Base-by-base conservation (phyloP, 1,140 invertebrate species). In the Drosophila pruinosa region DNA sequence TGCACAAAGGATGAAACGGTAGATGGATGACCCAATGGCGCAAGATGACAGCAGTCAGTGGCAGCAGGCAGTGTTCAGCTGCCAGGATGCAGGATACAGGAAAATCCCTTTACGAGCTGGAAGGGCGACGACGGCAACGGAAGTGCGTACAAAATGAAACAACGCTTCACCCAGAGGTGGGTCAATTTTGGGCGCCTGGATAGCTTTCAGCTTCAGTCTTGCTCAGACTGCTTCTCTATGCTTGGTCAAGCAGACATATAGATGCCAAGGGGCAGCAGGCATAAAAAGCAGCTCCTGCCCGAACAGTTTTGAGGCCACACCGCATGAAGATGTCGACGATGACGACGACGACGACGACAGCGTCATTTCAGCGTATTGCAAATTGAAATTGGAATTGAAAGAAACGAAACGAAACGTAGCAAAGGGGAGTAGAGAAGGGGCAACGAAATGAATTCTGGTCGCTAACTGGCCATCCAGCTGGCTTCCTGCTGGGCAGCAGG, bases 91-190 rank as follows among this genome's bases (percentile, higher is more conserved):
- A 75, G 68, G 74, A 82, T 68, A 88, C 83, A 81, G 82, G 75
- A 88, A 88, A 83, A 88, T 88, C 83, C 83, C 82, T 88, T 88
- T 88, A 88, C 83, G 82, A 88, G 61, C 78, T 28, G 52, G 52
- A 50, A 50, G 36, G 38, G 47, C 22, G 15, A n/a, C 50, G 3
- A 41, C 39, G 56, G 54, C 31, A 83, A 50, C 80, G 82, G 83
- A 88, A 88, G 83, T 88, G 82, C 82, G 83, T 89, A 89, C 83
- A 88, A 88, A 86, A 89, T 88, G 82, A 82, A 83, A 82, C 72
- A 89, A 59, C 54, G 75, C 65, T 61, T 4, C 24, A 34, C 31
- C 47, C n/a, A 39, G 65, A 62, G 71, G 50, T 62, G 58, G 71
- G 52, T 39, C 26, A 24, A 70, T 63, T 63, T 50, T 62, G 24